Evolutionary conservation across 2,113 vertebrate species (phyloP).

Genomic region (Bungarus multicinctus): DNA sequence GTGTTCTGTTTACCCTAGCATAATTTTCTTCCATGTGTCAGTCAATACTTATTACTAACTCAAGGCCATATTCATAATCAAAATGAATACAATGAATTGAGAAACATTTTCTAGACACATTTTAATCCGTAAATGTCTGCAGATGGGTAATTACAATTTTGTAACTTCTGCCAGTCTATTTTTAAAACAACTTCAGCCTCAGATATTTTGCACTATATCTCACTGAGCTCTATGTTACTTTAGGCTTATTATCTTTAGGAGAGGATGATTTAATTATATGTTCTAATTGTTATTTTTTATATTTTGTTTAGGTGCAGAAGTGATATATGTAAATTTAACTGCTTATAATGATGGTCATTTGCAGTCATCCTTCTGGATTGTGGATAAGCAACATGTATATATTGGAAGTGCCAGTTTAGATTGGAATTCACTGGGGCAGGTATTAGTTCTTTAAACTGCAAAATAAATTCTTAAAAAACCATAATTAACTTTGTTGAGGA

Average conservation of each 20-base stretch:
- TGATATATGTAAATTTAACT: conserved; percentile 88
- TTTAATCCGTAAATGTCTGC: not conserved
- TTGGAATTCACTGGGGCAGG: conserved; percentile 88
- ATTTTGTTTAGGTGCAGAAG: conserved; percentile 81
- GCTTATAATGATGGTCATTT: conserved; percentile 87
- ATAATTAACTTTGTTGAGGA: not conserved
- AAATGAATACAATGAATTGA: not conserved
- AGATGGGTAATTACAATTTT: not conserved
- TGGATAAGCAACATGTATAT: conserved; percentile 91
- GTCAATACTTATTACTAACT: not conserved
- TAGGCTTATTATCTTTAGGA: not conserved
- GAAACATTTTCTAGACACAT: not conserved
- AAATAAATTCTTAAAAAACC: not conserved
- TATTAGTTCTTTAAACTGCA: conserved; percentile 56
- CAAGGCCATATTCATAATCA: not conserved
- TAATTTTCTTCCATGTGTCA: not conserved
- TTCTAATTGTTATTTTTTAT: conserved; percentile 39
- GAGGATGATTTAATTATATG: not conserved
- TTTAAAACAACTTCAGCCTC: not conserved
- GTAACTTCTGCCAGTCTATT: not conserved
- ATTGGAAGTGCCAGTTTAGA: conserved; percentile 91
- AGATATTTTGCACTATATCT: not conserved
- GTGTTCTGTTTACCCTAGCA: not conserved
- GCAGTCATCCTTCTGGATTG: conserved; percentile 93
- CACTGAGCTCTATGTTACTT: not conserved